These are phyloP conservation scores for Eurois occulta DNA, from an alignment of 2,888 invertebrate genomes.

Conservation along the genomic window DNA sequence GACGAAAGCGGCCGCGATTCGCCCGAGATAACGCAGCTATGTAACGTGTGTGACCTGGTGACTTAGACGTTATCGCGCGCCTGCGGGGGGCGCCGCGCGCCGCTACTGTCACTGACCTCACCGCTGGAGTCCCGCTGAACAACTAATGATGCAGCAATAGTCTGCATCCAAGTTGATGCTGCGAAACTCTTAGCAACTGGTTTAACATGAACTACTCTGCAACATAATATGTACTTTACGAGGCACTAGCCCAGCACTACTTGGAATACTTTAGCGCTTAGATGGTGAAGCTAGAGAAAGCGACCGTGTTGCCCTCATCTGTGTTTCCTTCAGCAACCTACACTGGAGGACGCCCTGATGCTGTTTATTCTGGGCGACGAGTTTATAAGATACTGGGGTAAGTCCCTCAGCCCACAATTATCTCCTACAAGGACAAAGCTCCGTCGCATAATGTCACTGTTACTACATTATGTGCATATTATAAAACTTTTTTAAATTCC, in stretches of 20 bases:
- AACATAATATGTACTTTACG: not conserved
- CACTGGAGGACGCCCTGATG: not conserved
- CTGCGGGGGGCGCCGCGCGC: conserved; percentile 22
- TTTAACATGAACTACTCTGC: not conserved
- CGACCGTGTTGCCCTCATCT: no score
- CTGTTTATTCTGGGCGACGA: not conserved
- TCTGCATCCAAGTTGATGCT: not conserved
- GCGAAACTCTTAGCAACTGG: not conserved
- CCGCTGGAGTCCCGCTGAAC: no score
- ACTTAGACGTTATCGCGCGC: conserved; percentile 5
- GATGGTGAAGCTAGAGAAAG: not conserved
- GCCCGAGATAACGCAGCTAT: conserved; percentile 19
- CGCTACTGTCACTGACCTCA: conserved; percentile 14
- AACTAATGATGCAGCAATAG: not conserved
- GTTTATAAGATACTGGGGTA: not conserved
- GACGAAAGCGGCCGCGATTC: conserved; percentile 1
- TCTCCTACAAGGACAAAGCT: not conserved
- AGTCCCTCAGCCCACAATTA: not conserved
- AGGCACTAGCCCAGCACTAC: not conserved
- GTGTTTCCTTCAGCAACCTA: not conserved
- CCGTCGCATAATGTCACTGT: not conserved
- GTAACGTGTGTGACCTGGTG: conserved; percentile 21
- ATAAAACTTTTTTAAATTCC: not conserved
- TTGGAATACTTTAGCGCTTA: not conserved
- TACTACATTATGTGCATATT: not conserved